Conservation (phyloP, 2,797 vertebrate species). For the Sebastes cheni region DNA sequence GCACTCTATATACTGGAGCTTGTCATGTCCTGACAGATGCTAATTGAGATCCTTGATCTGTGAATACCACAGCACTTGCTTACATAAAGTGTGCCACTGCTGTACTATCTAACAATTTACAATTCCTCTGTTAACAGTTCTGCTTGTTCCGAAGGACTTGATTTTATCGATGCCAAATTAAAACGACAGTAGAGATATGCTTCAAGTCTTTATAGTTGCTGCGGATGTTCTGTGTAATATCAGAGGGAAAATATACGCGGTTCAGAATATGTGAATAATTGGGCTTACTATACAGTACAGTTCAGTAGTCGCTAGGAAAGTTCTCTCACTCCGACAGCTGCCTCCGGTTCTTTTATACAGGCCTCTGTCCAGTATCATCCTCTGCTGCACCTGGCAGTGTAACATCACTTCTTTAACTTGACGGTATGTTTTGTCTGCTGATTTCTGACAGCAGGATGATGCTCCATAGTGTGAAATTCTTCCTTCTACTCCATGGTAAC, state of each 20-base stretch:
- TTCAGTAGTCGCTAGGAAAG: neutral
- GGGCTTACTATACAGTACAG: neutral
- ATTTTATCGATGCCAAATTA: conserved; percentile 1
- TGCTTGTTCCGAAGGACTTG: neutral
- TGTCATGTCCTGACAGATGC: conserved; percentile 30
- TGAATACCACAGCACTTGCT: conserved; percentile 1
- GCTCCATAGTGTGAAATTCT: neutral
- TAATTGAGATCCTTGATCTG: conserved; percentile 40
- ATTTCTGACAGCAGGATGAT: neutral
- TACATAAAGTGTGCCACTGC: neutral
- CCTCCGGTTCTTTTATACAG: neutral
- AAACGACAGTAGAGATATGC: neutral
- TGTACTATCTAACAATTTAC: conserved; percentile 10
- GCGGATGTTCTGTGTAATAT: neutral
- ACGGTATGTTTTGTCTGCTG: neutral
- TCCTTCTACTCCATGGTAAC: neutral
- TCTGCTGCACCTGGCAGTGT: neutral
- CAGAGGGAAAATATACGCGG: neutral
- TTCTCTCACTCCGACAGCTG: neutral
- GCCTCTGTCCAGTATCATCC: neutral
- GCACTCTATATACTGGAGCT: conserved; percentile 17
- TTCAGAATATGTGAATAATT: neutral
- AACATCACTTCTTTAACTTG: neutral
- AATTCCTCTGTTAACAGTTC: neutral
- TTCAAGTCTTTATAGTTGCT: neutral